phyloP scores from a whole-genome alignment of 35 echinoderm and acorn worm genomes.

The Ophiothrix spiculata region DNA sequence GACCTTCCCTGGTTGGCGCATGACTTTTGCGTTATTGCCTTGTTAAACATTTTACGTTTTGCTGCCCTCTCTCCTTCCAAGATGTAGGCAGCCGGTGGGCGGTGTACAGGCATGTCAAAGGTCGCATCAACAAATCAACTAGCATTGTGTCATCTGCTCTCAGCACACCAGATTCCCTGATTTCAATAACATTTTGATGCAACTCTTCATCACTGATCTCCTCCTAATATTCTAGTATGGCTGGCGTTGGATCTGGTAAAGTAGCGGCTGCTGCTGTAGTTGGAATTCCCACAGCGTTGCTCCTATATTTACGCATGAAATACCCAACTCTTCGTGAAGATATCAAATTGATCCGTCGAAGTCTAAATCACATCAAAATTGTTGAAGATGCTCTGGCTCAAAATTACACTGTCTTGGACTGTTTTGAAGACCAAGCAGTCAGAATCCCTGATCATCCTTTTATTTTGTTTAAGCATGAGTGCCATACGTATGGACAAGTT shows the following conservation, averaged over 20 bases:
- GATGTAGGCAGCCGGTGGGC: too few species aligned
- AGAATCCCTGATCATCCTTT: slow-evolving; percentile 50
- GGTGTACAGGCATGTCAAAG: too few species aligned
- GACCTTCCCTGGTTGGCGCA: too few species aligned
- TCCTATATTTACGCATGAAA: slow-evolving; percentile 6
- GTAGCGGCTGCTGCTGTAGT: background rate
- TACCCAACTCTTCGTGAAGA: slow-evolving; percentile 23
- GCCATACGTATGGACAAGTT: slow-evolving; percentile 61
- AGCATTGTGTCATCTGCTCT: too few species aligned
- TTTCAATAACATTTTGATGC: too few species aligned
- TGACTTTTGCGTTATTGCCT: too few species aligned
- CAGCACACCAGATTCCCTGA: too few species aligned
- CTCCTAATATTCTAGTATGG: too few species aligned
- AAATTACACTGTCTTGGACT: slow-evolving; percentile 45
- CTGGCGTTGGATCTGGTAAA: background rate
- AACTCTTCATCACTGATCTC: too few species aligned
- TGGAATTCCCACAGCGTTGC: background rate
- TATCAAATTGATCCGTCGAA: background rate
- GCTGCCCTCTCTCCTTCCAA: too few species aligned
- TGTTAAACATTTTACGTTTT: too few species aligned
- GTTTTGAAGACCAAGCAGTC: slow-evolving; percentile 45
- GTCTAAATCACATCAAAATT: background rate
- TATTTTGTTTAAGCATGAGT: slow-evolving; percentile 44
- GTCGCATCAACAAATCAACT: too few species aligned
- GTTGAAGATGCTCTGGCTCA: background rate